Base-by-base conservation (phyloP, 92 coral and sea anemone genomes). In the Palythoa caribaeorum region DNA sequence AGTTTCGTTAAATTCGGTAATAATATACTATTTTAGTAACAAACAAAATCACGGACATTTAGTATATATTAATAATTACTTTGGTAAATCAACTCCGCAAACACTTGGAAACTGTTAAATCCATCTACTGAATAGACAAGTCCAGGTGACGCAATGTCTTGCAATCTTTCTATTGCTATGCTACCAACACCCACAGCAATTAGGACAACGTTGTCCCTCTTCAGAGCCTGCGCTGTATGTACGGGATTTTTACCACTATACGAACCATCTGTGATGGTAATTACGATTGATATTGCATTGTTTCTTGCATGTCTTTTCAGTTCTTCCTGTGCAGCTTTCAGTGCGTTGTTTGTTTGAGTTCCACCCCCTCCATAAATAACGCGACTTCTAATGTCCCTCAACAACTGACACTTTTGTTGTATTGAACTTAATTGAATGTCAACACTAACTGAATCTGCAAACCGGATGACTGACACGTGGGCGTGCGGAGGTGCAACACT, bases 401-500 rank as follows among this genome's bases (percentile, higher is more conserved):
- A 71, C 76, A 71, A 35, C 76, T 9, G 5, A 37, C 76, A 71
- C 15, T 71, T 71, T 17, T 71, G 9, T 17, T 15, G 79, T 16
- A 35, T 0, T 10, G 37, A 38, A 19, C 5, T n/a, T 19, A 44
- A 16, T 1, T 17, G 8, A 15, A 74, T 74, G 21, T 74, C 78
- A 2, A 40, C 78, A 3, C 21, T 1, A 47, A n/a, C 36, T 10
- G 38, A 3, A n/a, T 35, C n/a, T 48, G 14, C 62, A 76, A 76
- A 76, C 13, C 79, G 79, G 5, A 76, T 76, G 10, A 76, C 79
- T 19, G 79, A 76, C 55, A 76, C 79, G 38, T 35, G 79, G 37
- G 79, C 38, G 12, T 48, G 62, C 1, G 7, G 37, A 47, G 79
- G 79, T 5, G 79, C 38, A n/a, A 75, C 79, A 14, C 79, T 75